Evolutionary conservation across 2,888 invertebrate genomes (phyloP), one percentile per base, ranked within the genome.

Genomic region (Pyralis farinalis): DNA sequence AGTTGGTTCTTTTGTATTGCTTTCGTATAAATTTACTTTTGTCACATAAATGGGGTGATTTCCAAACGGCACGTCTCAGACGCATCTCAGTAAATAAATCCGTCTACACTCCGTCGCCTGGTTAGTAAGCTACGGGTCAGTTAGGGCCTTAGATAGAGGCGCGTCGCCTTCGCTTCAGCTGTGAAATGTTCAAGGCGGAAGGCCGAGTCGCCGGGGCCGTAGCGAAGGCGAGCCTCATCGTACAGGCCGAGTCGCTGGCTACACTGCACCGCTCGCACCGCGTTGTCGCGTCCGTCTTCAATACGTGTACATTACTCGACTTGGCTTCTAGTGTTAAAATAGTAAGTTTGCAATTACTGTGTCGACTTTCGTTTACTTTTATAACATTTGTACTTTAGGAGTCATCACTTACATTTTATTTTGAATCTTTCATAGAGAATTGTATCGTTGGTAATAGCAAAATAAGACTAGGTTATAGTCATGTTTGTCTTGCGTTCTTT

Each of bases 61-160:
- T 77, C 74, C 74, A 78, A 83, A 81, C 78, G 87, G 84, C 86
- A 86, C 85, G 83, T 86, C 85, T 83, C 78, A 74, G 75, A 80
- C 69, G 82, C 80, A 78, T 80, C 80, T 83, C 82, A 80, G 79
- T 78, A 81, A 77, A 77, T 66, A 63, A 72, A 80, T 86, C 87
- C 86, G 85, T 86, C 85, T 87, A 73, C 75, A 78, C 77, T 86
- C 85, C 85, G 86, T 86, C 85, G 81, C 79, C 77, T 71, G 62
- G 71, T 71, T 43, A 68, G 64, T 68, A 69, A 68, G 72, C 73
- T 67, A 54, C 58, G 59, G 62, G 53, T 60, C 58, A 51, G 59
- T 54, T 56, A 44, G 53, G 55, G 34, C 39, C 34, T 32, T 29
- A 34, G 31, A 10, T 29, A 34, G 37, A 32, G 35, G 22, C 35